These are phyloP conservation scores for Melopsittacus undulatus DNA, from an alignment of 2,797 vertebrate genomes.

Conservation along the genomic window DNA sequence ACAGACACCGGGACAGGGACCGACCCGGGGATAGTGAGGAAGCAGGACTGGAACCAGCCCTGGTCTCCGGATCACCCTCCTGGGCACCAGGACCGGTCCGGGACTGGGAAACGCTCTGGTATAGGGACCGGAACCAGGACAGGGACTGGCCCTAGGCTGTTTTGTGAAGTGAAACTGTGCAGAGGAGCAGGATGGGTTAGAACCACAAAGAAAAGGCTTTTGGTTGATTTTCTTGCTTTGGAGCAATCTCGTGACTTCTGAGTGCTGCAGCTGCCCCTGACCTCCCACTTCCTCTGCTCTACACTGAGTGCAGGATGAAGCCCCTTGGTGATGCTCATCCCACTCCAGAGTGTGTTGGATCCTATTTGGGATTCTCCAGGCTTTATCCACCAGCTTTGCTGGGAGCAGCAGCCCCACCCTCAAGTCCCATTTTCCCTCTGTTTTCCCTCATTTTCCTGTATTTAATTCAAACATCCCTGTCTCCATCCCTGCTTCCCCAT, in stretches of 20 bases:
- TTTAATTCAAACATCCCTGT: not conserved
- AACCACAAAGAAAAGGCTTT: not conserved
- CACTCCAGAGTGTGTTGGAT: not conserved
- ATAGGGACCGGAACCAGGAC: too few species aligned
- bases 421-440: not conserved
- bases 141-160: not conserved
- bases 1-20: not conserved
- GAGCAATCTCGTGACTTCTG: not conserved
- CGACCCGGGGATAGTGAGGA: not conserved
- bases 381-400: not conserved
- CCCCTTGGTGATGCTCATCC: not conserved
- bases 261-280: not conserved
- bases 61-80: not conserved
- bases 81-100: rapidly evolving
- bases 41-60: not conserved
- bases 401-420: not conserved
- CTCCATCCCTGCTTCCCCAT: not conserved
- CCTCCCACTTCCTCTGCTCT: not conserved
- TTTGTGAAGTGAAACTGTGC: constrained; percentile 15
- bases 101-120: not conserved
- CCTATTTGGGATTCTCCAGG: not conserved
- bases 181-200: not conserved
- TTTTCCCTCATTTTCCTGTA: not conserved
- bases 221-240: not conserved
- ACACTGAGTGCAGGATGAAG: not conserved